Conservation (phyloP, 2,797 vertebrate genomes). For the Eleutherodactylus coqui region DNA sequence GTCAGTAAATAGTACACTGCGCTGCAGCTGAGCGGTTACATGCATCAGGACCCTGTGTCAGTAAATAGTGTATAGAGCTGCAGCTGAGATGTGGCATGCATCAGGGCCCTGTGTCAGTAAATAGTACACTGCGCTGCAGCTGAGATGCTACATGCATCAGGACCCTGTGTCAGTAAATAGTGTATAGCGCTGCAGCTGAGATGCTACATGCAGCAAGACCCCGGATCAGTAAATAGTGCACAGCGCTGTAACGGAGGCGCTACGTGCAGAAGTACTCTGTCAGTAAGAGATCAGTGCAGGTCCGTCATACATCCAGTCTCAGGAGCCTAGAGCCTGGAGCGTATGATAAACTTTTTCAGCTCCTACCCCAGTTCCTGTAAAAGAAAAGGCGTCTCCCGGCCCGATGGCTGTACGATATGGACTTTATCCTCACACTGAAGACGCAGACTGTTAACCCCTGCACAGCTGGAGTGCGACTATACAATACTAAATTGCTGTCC, state of each 20-base stretch:
- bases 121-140: background rate
- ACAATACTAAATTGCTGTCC: background rate
- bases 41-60: background rate
- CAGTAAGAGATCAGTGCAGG: background rate
- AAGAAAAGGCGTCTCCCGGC: slow-evolving; percentile 31
- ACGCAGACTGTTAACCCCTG: background rate
- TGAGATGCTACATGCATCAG: background rate
- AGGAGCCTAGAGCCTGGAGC: background rate
- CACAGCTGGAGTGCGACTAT: background rate
- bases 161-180: background rate
- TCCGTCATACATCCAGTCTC: too few relatives aligned
- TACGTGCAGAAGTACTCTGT: background rate
- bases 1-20: background rate
- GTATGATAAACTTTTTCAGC: background rate
- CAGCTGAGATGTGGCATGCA: background rate
- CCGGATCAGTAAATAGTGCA: background rate
- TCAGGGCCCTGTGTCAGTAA: background rate
- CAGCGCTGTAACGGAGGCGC: background rate
- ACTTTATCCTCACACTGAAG: slow-evolving; percentile 22
- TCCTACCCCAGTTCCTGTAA: background rate
- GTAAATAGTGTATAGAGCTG: background rate
- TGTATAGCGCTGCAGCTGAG: background rate
- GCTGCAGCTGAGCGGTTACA: background rate
- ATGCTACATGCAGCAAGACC: too few relatives aligned
- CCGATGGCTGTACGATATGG: background rate